Evolutionary conservation across 1,140 invertebrate species (phyloP), one percentile per base, ranked within the genome.

Genomic region (Trichogramma pretiosum): DNA sequence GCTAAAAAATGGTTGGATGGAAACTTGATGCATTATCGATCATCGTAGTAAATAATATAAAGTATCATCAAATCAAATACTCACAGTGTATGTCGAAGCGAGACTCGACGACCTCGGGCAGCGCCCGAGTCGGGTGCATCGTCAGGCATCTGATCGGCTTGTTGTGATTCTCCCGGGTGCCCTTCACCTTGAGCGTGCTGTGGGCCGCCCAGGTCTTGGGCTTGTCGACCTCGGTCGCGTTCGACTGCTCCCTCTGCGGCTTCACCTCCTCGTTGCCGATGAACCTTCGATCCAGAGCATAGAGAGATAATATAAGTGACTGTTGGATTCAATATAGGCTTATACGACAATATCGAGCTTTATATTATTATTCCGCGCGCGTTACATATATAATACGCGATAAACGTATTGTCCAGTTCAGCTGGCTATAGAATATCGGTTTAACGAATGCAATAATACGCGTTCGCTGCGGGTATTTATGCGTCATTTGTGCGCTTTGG

Each of bases 31-130:
- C n/a, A n/a, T n/a, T n/a, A n/a, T n/a, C n/a, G n/a, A n/a, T n/a
- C n/a, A n/a, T n/a, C n/a, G n/a, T n/a, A 28, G 24, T 11, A 28
- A 28, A 7, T 28, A 28, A 28, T 11, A 28, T 28, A 28, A 28
- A 11, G 24, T 5, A 11, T 28, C 11, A n/a, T n/a, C 13, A 18
- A 9, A 35, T 35, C 7, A 2, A 48, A n/a, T 53, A 84, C 84
- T 85, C 74, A 92, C 89, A 93, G 62, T 88, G 86, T 53, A 93
- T 81, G 67, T 92, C 84, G 35, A 92, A 71, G 53, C 80, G 74
- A 24, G 85, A 85, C 55, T 80, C 77, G 16, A 80, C 75, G 17
- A 77, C 76, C 53, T 77, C 78, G 77, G 51, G 73, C 32, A 80
- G 73, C n/a, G 78, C 68, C 62, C 87, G 90, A 3, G 87, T 84